Conservation (phyloP, 2,888 invertebrate species). For the Aphidius colemani region DNA sequence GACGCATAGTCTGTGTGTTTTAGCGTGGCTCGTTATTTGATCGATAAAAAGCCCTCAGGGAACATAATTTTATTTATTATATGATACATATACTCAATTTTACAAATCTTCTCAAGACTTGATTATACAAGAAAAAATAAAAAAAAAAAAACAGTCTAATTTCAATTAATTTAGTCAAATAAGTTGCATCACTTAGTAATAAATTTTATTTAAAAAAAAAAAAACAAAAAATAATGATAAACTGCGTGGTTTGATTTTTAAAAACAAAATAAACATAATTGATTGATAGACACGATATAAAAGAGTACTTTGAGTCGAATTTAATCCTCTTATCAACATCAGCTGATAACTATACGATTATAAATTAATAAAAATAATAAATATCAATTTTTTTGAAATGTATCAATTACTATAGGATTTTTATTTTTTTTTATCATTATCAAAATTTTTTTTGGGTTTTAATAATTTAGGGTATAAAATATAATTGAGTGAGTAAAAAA, state of each 20-base stretch:
- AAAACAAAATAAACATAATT: constrained; percentile 9
- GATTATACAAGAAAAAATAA: neutral
- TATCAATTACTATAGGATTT: no score
- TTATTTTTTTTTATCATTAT: no score
- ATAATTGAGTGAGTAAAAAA: constrained; percentile 27
- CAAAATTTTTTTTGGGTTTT: no score
- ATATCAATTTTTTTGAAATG: no score
- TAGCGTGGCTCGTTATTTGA: constrained; percentile 30
- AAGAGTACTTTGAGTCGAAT: constrained; percentile 7
- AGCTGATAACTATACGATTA: constrained; percentile 3
- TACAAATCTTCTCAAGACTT: no score
- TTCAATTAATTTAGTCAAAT: constrained; percentile 1
- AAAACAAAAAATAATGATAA: constrained; percentile 9
- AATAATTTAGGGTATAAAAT: neutral
- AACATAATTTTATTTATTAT: neutral
- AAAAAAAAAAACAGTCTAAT: neutral
- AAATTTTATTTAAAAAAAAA: constrained; percentile 5
- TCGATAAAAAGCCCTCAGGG: constrained; percentile 26
- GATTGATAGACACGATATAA: constrained; percentile 8
- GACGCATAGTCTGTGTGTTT: constrained; percentile 21
- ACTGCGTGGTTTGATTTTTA: constrained; percentile 1
- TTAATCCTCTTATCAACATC: constrained; percentile 10
- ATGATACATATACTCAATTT: neutral
- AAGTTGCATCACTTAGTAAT: neutral
- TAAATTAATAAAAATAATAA: neutral